These are phyloP conservation scores for Sinella curviseta DNA, from an alignment of 1,140 invertebrate species.

Conservation along the genomic window DNA sequence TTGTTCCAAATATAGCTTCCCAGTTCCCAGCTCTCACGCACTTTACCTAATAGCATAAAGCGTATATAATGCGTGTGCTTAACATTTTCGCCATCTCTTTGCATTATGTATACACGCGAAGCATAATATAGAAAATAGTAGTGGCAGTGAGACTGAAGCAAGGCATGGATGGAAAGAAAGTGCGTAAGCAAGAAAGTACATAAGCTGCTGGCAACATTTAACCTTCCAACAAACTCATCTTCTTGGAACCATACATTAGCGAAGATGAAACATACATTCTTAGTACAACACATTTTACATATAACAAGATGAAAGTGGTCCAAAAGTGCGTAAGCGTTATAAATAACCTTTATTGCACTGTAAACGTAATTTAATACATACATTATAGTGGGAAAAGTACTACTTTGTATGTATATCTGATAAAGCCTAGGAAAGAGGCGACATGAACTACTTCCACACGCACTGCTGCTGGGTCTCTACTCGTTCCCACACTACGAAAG, in stretches of 20 bases:
- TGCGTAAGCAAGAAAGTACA: background rate
- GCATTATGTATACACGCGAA: no score
- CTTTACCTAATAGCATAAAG: no score
- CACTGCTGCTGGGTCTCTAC: no score
- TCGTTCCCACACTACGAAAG: background rate
- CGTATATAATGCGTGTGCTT: no score
- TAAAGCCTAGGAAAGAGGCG: background rate
- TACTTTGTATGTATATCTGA: background rate
- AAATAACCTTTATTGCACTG: background rate
- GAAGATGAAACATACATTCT: background rate
- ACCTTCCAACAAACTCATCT: background rate
- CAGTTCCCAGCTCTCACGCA: no score
- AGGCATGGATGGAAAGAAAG: background rate
- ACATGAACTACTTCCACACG: background rate
- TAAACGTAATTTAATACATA: background rate
- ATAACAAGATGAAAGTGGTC: background rate
- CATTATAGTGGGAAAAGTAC: background rate
- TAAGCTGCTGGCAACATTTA: background rate
- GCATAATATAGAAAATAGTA: no score
- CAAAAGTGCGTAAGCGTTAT: background rate
- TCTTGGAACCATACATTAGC: background rate
- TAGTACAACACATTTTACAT: no score
- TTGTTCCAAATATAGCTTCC: no score
- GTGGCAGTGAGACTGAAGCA: no score
- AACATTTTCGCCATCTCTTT: no score